phyloP scores from a whole-genome alignment of 1,140 invertebrate genomes.

The Conus ventricosus region DNA sequence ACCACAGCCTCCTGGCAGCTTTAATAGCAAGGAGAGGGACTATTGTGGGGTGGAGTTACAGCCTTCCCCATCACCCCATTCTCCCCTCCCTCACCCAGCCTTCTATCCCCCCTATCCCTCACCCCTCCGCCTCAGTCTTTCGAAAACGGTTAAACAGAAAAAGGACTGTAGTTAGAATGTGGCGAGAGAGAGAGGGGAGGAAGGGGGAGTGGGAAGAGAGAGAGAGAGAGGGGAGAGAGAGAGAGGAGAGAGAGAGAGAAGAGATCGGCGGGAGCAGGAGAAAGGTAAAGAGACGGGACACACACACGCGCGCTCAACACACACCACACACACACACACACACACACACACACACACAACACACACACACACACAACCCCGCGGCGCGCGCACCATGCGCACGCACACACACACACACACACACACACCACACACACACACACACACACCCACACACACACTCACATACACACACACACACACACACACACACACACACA shows the following conservation, averaged over 20 bases:
- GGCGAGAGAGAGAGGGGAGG: too few relatives aligned
- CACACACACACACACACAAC: not conserved
- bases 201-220: too few relatives aligned
- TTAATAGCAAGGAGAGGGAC: not conserved
- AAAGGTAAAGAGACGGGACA: too few relatives aligned
- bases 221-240: too few relatives aligned
- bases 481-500: conserved; percentile 16
- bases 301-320: too few relatives aligned
- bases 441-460: conserved; percentile 8
- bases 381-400: not conserved
- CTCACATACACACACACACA: not conserved
- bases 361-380: not conserved
- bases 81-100: not conserved
- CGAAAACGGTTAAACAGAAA: too few relatives aligned
- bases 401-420: not conserved
- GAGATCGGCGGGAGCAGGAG: too few relatives aligned
- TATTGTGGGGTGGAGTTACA: not conserved
- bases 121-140: too few relatives aligned
- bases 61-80: not conserved
- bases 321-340: too few relatives aligned
- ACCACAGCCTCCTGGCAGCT: not conserved
- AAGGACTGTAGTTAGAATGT: too few relatives aligned
- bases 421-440: not conserved
- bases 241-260: too few relatives aligned
- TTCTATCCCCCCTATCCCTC: too few relatives aligned